Evolutionary conservation across 53 echinoderm and acorn worm genomes (phyloP).

Genomic region (Holothuria scabra): DNA sequence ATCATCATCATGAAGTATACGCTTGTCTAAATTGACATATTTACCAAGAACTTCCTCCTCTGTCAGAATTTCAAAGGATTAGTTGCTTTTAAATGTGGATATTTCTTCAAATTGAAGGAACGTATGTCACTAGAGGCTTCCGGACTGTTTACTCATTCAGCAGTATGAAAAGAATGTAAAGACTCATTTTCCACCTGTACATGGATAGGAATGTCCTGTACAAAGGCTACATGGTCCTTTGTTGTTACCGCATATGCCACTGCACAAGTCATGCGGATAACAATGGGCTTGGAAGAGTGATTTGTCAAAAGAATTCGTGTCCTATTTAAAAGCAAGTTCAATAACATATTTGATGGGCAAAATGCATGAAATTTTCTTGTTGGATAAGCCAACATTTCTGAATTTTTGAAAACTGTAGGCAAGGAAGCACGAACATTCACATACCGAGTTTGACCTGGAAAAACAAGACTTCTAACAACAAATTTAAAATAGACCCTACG

Average conservation of each 20-base stretch:
- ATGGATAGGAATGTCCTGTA: not conserved
- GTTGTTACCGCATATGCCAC: not conserved
- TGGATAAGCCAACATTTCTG: not conserved
- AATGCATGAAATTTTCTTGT: not conserved
- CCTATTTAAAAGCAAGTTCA: not conserved
- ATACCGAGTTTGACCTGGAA: slow-evolving; percentile 5
- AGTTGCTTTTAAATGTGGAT: too few species aligned
- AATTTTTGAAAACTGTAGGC: not conserved
- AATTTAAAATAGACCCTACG: not conserved
- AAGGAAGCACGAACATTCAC: not conserved
- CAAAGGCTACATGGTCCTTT: too few species aligned
- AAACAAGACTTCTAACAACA: not conserved
- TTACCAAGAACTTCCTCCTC: slow-evolving; percentile 12
- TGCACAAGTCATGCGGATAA: too few species aligned
- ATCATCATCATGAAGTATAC: not conserved
- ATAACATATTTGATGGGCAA: not conserved
- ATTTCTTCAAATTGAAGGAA: not conserved
- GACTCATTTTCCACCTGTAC: not conserved
- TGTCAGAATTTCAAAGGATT: too few species aligned
- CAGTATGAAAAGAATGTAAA: not conserved
- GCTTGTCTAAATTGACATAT: slow-evolving; percentile 3
- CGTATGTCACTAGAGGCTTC: too few species aligned
- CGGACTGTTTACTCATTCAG: too few species aligned
- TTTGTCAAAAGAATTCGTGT: not conserved
- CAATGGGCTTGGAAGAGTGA: too few species aligned